Base-by-base conservation (phyloP, 2,797 vertebrate species). In the Podarcis siculus region DNA sequence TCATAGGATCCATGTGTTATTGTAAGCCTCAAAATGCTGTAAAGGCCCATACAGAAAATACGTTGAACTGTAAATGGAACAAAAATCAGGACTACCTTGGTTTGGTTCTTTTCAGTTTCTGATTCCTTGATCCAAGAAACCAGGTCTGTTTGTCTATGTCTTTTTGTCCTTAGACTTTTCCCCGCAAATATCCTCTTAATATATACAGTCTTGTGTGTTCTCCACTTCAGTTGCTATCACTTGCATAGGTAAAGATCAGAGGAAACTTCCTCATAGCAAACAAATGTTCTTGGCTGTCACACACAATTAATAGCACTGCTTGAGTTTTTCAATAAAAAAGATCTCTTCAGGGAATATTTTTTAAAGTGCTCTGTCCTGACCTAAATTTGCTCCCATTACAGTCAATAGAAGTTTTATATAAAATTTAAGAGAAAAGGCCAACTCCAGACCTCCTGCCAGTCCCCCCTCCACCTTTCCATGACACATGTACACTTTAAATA, bases 231-330 rank as follows among this genome's bases (percentile, higher is more conserved):
- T 64, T 27, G 35, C 32, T 61, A 32, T 84, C 23, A 77, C 37
- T 37, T 86, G 86, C 49, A 81, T 61, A 87, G 69, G 79, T 87
- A 75, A 87, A 64, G 25, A 45, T 32, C 42, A 82, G 25, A 82
- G 66, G 37, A 49, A 76, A 76, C 79, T 82, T 82, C 7, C 13
- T 90, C 66, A 73, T 45, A 86, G 85, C 15, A 93, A 30, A 39
- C 75, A 37, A 64, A 58, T 8, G 8, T 90, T 92, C 90, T 86
- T 86, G 77, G 19, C 79, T 92, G 10, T 75, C 91, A 85, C 1
- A 0, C 78, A 87, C 83, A 89, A 92, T 87, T 86, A 91, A 84
- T 78, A 84, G 79, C 79, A 81, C 9, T 69, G 21, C 71, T 92
- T 91, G 75, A 79, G 35, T 61, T 71, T 79, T 88, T 84, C 66